Percentiles rank a stretch among this genome's conserved stretches.
These are phyloP conservation scores for Copidosoma floridanum DNA, from an alignment of 1,140 invertebrate species.

Conservation along the genomic window DNA sequence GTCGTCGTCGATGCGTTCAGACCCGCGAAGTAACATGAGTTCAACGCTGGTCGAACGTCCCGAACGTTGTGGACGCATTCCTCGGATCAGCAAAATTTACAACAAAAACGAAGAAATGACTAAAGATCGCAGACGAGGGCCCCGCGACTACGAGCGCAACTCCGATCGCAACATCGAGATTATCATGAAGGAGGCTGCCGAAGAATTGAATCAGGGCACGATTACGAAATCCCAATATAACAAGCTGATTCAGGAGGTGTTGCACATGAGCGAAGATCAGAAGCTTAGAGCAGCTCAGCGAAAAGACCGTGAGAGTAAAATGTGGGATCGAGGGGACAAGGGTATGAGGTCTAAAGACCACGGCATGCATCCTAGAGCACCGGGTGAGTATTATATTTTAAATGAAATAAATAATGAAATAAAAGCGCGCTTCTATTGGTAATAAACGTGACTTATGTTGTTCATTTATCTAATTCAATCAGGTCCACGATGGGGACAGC, in stretches of 20 bases:
- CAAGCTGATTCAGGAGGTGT: slow-evolving; percentile 73
- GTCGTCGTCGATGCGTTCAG: too few species aligned
- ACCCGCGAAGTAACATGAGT: too few species aligned
- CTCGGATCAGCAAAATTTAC: slow-evolving; percentile 57
- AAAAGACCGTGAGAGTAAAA: slow-evolving; percentile 56
- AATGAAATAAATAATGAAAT: too few species aligned
- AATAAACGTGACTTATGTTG: too few species aligned
- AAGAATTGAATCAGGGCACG: slow-evolving; percentile 71
- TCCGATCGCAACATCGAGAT: slow-evolving; percentile 69
- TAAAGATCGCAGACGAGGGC: slow-evolving; percentile 50
- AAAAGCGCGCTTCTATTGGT: too few species aligned
- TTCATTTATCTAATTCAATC: too few species aligned
- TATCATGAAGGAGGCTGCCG: slow-evolving; percentile 80
- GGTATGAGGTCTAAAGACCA: slow-evolving; percentile 14
- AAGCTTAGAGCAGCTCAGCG: slow-evolving; percentile 75
- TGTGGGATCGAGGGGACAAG: slow-evolving; percentile 19
- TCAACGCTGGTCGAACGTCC: neutral
- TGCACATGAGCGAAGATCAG: slow-evolving; percentile 75
- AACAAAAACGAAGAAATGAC: slow-evolving; percentile 53
- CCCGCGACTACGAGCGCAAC: slow-evolving; percentile 43
- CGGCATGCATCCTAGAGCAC: slow-evolving; percentile 23
- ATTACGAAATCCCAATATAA: slow-evolving; percentile 79
- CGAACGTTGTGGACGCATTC: too few species aligned
- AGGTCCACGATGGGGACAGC: slow-evolving; percentile 52
- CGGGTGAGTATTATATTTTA: neutral